These are phyloP conservation scores for Bolinopsis microptera DNA, from an alignment of 37 sponge, comb jelly and placozoan genomes.

Conservation along the genomic window DNA sequence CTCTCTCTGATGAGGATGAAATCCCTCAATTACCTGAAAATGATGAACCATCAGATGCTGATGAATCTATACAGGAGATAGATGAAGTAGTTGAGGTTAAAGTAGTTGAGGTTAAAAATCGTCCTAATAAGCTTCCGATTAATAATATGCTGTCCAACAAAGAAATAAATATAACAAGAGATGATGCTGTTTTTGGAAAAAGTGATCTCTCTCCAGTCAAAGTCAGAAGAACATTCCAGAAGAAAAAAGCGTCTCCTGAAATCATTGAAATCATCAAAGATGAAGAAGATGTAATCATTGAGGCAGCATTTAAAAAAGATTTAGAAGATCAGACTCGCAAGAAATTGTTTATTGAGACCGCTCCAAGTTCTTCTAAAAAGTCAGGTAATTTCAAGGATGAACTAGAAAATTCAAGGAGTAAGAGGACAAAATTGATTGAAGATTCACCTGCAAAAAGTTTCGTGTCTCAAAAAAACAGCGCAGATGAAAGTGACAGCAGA, in stretches of 20 bases:
- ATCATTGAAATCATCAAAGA: not conserved
- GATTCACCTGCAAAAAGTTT: not conserved
- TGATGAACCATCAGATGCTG: not conserved
- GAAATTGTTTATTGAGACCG: not conserved
- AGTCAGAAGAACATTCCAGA: conserved; percentile 4
- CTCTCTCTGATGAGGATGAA: conserved; percentile 2
- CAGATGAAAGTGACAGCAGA: not conserved
- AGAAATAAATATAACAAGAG: not conserved
- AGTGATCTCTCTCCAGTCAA: not conserved
- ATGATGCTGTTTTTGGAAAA: not conserved
- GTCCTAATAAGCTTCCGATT: not conserved
- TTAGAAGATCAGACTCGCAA: not conserved
- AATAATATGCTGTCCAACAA: not conserved
- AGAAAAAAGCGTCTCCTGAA: conserved; percentile 11
- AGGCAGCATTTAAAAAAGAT: conserved; percentile 4
- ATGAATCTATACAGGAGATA: not conserved
- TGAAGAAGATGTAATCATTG: conserved; percentile 58
- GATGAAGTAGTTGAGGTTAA: not conserved
- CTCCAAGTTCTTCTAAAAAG: not conserved
- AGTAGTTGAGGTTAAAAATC: not conserved
- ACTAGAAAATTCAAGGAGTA: not conserved
- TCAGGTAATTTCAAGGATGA: not conserved
- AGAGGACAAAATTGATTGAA: not conserved
- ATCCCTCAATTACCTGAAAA: not conserved
- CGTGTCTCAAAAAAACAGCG: not conserved